Evolutionary conservation across 2,797 vertebrate genomes (phyloP), one percentile per base, ranked within the genome.

Genomic region (Rhadinocentrus ornatus): DNA sequence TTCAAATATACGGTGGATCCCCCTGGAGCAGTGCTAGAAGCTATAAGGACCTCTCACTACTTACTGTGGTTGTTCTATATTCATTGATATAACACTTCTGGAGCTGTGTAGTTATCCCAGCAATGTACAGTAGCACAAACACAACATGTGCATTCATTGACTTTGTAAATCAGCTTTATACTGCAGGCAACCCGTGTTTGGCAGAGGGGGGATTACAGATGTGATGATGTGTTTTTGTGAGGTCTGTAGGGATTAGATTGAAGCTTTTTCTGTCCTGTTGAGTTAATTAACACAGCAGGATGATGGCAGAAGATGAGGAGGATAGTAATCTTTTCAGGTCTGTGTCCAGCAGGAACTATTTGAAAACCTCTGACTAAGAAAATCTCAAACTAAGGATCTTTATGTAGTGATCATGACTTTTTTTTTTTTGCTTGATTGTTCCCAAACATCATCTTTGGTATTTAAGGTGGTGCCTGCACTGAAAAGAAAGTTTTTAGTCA

Each of bases 61-160:
- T 85, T 76, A 72, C 60, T 65, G 64, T 73, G 75, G 71, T 83
- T 88, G 73, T 80, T 89, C 79, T 87, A 46, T 88, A 88, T 91
- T 91, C 87, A 90, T 86, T 88, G 86, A 86, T 84, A 78, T 86
- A 70, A 74, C 84, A 81, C 85, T 87, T 88, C 75, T 86, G 77
- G 77, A 70, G 73, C 73, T 24, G 55, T 34, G 56, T 70, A 52
- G 68, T 79, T 75, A 85, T 84, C 66, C 66, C 72, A 26, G 61
- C 74, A 56, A 46, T 46, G 44, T 46, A n/a, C 64, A 69, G 78
- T 81, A 73, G 6, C 69, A 70, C 62, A 66, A 16, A 34, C 82
- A 69, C 81, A 71, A 68, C 82, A 78, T 88, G 83, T 81, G 74
- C 78, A 85, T 85, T 86, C 85, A 81, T 63, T 65, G 64, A 61